Base-by-base conservation (phyloP, 2,797 vertebrate genomes). In the Xenentodon cancila region DNA sequence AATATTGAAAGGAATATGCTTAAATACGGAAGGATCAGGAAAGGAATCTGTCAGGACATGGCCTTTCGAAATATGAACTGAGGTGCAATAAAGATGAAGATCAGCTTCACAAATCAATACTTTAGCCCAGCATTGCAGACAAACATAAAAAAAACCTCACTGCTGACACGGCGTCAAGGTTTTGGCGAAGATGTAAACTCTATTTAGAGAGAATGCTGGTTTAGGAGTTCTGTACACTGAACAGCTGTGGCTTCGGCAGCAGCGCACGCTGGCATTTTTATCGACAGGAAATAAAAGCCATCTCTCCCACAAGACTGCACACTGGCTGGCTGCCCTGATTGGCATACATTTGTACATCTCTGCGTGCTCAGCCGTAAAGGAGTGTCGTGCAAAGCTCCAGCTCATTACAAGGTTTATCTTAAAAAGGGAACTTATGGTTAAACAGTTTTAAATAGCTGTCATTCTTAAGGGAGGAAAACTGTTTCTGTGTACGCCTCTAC, bases 261-360 rank as follows among this genome's bases (percentile, higher is more conserved):
- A 34, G 21, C 54, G 58, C 19, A 67, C 61, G 64, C 34, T 22
- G 37, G 20, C 4, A 60, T 52, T 77, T 79, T 71, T 54, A 73
- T 71, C 51, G 50, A 25, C 47, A 58, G 57, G 70, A 68, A 72
- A 65, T 70, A 63, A 80, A 64, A 71, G 53, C 53, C 42, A 51
- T 42, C 47, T 45, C 54, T 76, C 69, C 63, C 70, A 22, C 44
- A 71, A 79, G 68, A 66, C 40, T 11, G 62, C 45, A 7, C 42
- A 74, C 48, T 73, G 16, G 55, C 56, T 57, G 45, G 47, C 57
- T 67, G 64, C 65, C 48, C 51, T 57, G 56, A 77, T 57, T 68
- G 71, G 68, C 52, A 69, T 72, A 51, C 40, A 61, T 70, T 75
- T 73, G 58, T 77, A 62, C 11, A 75, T 75, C 37, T 59, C 44